Evolutionary conservation across 2,113 vertebrate species (phyloP).

Genomic region (Fregata magnificens): DNA sequence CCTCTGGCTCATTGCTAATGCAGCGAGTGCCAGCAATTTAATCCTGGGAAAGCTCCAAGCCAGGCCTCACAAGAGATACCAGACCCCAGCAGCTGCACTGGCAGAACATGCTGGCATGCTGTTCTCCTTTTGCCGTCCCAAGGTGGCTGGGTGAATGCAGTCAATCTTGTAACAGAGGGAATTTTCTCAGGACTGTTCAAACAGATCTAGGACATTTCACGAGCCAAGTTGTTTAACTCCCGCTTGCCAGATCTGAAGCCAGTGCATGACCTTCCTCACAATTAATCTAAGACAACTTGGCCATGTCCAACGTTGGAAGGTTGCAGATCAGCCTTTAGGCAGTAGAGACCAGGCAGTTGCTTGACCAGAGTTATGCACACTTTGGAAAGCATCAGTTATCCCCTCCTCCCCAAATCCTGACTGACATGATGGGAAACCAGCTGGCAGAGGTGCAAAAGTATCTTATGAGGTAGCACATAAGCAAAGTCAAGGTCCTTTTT

Average conservation of each 20-base stretch:
- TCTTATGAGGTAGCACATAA: neutral
- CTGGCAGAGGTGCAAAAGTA: neutral
- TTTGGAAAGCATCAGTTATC: neutral
- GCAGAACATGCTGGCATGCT: neutral
- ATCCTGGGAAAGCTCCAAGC: constrained; percentile 3
- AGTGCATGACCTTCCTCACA: neutral
- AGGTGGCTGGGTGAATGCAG: neutral
- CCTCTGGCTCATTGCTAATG: neutral
- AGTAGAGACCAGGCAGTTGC: neutral
- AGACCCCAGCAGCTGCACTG: neutral
- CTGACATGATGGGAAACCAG: neutral
- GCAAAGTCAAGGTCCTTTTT: neutral
- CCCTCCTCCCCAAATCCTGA: neutral
- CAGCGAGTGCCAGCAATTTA: neutral
- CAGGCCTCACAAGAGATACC: neutral
- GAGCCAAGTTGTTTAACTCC: neutral
- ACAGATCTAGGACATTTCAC: neutral
- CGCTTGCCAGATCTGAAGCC: neutral
- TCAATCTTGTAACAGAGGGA: neutral
- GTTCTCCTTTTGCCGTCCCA: neutral
- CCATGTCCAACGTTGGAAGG: fast-evolving
- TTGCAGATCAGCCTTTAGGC: neutral
- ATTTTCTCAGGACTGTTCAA: neutral
- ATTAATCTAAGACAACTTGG: neutral
- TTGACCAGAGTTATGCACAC: neutral